Conservation (phyloP, 2,797 vertebrate genomes). For the Chanos chanos region DNA sequence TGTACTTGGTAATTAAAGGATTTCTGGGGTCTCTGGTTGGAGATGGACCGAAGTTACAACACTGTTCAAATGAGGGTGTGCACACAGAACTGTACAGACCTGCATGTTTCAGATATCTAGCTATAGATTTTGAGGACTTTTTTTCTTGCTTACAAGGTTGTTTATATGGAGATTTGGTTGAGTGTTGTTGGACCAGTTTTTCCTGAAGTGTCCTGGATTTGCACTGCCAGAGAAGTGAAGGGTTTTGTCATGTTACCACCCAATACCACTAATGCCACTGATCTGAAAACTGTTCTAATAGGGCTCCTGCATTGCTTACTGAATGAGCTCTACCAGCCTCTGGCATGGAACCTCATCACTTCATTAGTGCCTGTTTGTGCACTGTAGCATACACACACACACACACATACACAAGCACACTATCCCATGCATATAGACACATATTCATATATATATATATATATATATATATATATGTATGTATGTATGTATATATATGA, state of each 20-base stretch:
- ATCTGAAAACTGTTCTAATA: conserved; percentile 24
- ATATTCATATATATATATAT: no score
- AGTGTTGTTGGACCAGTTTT: conserved; percentile 6
- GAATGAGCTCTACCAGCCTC: conserved; percentile 2
- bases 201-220: conserved; percentile 36
- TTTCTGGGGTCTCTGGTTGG: conserved; percentile 35
- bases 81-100: conserved; percentile 33
- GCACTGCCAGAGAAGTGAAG: conserved; percentile 41
- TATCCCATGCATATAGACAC: conserved; percentile 16
- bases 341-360: background rate
- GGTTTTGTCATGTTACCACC: background rate
- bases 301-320: background rate
- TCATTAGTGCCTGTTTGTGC: conserved; percentile 34
- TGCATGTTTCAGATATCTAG: conserved; percentile 46
- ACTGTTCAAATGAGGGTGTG: conserved; percentile 36
- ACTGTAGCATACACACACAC: conserved; percentile 19
- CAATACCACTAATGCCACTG: background rate
- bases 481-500: no score
- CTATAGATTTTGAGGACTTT: conserved; percentile 39
- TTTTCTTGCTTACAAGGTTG: conserved; percentile 37
- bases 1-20: conserved; percentile 30
- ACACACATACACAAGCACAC: conserved; percentile 13
- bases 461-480: no score
- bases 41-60: conserved; percentile 35
- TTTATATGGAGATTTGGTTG: conserved; percentile 20